phyloP scores from a whole-genome alignment of 2,797 vertebrate species.

The Smutsia temminckii region DNA sequence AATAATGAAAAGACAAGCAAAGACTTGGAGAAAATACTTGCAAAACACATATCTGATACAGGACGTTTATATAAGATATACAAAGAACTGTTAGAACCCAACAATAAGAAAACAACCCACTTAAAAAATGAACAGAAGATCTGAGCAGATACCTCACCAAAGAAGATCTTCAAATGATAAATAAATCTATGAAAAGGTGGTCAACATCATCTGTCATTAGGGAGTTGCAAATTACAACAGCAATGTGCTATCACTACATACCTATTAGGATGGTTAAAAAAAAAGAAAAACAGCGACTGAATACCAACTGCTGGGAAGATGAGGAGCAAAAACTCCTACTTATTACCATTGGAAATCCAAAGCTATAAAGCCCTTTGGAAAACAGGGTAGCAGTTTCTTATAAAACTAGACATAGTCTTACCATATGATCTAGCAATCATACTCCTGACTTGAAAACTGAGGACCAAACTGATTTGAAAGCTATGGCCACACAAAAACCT shows the following conservation, averaged over 20 bases:
- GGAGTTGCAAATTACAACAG: background rate
- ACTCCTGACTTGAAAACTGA: background rate
- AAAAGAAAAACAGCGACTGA: background rate
- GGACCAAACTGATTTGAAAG: background rate
- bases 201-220: background rate
- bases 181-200: background rate
- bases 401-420: background rate
- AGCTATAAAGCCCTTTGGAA: background rate
- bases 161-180: background rate
- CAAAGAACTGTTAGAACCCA: no score
- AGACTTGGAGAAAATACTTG: no score
- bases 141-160: background rate
- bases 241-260: background rate
- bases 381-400: background rate
- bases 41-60: no score
- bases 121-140: no score
- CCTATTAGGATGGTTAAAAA: background rate
- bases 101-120: no score
- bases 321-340: background rate
- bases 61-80: no score
- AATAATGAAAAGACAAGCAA: no score
- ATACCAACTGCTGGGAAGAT: background rate
- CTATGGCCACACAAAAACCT: background rate
- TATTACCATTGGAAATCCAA: background rate
- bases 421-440: background rate